Conservation (phyloP, 2,888 invertebrate species). For the Microdon myrmicae region DNA sequence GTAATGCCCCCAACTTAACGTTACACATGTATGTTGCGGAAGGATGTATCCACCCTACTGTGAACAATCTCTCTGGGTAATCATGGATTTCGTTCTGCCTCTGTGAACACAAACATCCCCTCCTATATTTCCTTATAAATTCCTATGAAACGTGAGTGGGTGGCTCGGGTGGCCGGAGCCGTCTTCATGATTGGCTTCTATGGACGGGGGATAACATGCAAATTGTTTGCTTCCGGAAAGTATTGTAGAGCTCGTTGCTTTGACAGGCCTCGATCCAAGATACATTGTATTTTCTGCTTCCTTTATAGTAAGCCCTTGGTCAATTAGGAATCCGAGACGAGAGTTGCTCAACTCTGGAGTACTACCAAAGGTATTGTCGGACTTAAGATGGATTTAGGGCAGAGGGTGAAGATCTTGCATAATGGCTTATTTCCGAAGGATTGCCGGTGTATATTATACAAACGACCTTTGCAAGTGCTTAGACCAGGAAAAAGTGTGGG, state of each 20-base stretch:
- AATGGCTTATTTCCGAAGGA: conserved; percentile 39
- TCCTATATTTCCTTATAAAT: conserved; percentile 14
- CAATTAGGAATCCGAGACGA: conserved; percentile 21
- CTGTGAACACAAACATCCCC: too few relatives aligned
- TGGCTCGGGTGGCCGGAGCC: conserved; percentile 27
- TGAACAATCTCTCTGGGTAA: conserved; percentile 14
- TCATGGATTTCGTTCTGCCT: too few relatives aligned
- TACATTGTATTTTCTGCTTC: background rate
- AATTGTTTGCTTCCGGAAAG: conserved; percentile 35
- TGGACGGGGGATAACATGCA: conserved; percentile 35
- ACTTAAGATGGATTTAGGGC: conserved; percentile 10
- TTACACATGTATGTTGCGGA: too few relatives aligned
- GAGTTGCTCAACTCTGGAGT: conserved; percentile 8
- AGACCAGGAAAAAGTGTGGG: conserved; percentile 38
- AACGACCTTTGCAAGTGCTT: conserved; percentile 33
- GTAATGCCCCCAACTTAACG: conserved; percentile 30
- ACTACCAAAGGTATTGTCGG: background rate
- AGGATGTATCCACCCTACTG: conserved; percentile 25
- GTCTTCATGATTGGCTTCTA: conserved; percentile 27
- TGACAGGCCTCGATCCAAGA: conserved; percentile 1
- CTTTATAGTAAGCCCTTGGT: background rate
- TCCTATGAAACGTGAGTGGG: background rate
- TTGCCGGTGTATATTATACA: conserved; percentile 42
- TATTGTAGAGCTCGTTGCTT: background rate
- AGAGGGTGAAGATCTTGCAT: conserved; percentile 17